Evolutionary conservation across 1,140 invertebrate species (phyloP), one percentile per base, ranked within the genome.

Genomic region (Sarcophaga peregrina): DNA sequence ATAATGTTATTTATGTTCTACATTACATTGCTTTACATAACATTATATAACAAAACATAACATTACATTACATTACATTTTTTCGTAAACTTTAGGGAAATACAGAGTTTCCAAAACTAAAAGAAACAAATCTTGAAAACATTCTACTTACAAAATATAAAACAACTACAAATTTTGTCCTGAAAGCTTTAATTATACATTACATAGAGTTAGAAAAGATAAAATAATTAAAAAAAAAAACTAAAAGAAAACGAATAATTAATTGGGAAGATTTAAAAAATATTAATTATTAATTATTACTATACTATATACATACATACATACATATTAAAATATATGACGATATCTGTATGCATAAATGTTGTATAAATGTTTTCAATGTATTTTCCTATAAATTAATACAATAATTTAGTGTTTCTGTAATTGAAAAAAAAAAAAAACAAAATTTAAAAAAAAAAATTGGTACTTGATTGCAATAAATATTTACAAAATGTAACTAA

Each of bases 161-260:
- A 15, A 81, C 3, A 48, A 81, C 54, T 58, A 81, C 73, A 58
- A 62, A 81, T n/a, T n/a, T 81, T 58, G 50, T 81, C 54, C 80
- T 81, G 50, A 58, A 62, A 81, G 80, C 80, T 81, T 81, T 81
- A 81, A 80, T 20, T 52, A 80, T 54, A 80, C 5, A 58, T 58
- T n/a, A 58, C 10, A 58, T 58, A 58, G 52, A n/a, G n/a, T 58
- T 58, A 15, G n/a, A n/a, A 58, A 54, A 80, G n/a, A 50, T 80
- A 80, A 80, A 54, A 50, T 48, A 37, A 80, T 54, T 54, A 80
- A 80, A 25, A 5, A n/a, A 15, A 58, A 80, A 37, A 54, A 25
- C 15, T 47, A 15, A 76, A n/a, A 76, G 54, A 58, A 58, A 37
- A 74, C 25, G 45, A 46, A 46, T 74, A 47, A 20, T 25, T 25